Conservation (phyloP, 2,888 invertebrate species). For the Conus canariensis region DNA sequence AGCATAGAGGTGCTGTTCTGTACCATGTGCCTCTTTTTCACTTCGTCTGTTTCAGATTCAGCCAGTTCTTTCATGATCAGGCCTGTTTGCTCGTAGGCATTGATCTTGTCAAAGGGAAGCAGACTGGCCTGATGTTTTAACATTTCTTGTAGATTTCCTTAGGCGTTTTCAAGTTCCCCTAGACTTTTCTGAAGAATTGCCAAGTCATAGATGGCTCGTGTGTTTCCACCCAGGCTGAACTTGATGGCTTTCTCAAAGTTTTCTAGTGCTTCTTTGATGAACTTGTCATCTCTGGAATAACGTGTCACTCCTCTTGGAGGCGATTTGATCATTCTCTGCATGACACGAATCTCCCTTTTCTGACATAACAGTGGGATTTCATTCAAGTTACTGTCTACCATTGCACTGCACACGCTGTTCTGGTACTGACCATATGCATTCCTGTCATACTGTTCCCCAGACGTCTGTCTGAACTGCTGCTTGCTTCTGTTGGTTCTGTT, state of each 20-base stretch:
- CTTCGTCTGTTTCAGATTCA: conserved; percentile 4
- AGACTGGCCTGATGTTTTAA: not conserved
- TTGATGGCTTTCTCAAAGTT: conserved; percentile 21
- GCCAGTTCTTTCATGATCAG: conserved; percentile 1
- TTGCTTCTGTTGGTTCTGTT: not conserved
- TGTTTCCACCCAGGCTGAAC: conserved; percentile 11
- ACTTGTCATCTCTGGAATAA: not conserved
- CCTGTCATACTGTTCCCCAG: not conserved
- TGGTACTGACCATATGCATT: not conserved
- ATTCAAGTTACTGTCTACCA: not conserved
- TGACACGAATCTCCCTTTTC: not conserved
- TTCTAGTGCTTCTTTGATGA: conserved; percentile 1
- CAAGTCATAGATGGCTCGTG: conserved; percentile 24
- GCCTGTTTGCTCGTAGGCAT: conserved; percentile 20
- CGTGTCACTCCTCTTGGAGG: not conserved
- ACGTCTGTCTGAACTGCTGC: not conserved
- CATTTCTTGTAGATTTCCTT: not conserved
- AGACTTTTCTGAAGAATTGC: conserved; percentile 12
- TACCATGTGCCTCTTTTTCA: not conserved
- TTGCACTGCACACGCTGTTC: not conserved
- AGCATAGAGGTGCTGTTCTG: conserved; percentile 7
- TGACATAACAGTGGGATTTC: not conserved
- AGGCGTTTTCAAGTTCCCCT: conserved; percentile 22
- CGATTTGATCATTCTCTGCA: conserved; percentile 30
- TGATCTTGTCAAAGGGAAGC: not conserved